These are phyloP conservation scores for Mustelus asterias DNA, from an alignment of 2,113 vertebrate species.

Conservation along the genomic window DNA sequence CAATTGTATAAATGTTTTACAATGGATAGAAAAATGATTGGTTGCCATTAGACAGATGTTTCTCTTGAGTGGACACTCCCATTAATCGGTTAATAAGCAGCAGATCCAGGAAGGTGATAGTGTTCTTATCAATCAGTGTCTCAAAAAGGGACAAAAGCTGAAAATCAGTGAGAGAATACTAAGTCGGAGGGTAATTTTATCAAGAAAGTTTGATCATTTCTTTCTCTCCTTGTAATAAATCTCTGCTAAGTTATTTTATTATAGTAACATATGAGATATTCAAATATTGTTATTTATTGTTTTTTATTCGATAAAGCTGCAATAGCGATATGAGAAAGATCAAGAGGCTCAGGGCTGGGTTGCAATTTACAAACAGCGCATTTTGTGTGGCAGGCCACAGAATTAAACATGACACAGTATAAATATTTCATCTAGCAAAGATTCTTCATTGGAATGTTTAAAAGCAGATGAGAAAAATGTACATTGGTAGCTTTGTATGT, in stretches of 20 bases:
- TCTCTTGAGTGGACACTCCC: not conserved
- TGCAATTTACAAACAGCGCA: not conserved
- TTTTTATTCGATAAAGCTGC: slow-evolving; percentile 19
- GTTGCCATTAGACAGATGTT: slow-evolving; percentile 12
- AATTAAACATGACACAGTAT: slow-evolving; percentile 33
- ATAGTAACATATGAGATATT: not conserved
- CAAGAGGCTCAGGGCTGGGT: not conserved
- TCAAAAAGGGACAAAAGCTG: slow-evolving; percentile 6
- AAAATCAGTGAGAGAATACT: slow-evolving; percentile 12
- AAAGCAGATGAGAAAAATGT: not conserved
- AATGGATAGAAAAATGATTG: slow-evolving; percentile 3
- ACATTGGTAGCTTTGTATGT: not conserved
- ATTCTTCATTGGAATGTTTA: slow-evolving; percentile 30
- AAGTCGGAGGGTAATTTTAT: not conserved
- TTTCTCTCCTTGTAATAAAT: slow-evolving; percentile 19
- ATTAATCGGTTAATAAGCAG: slow-evolving; percentile 20
- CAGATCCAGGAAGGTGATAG: not conserved
- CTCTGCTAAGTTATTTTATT: slow-evolving; percentile 36
- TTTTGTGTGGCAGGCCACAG: slow-evolving; percentile 30
- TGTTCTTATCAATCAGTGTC: not conserved
- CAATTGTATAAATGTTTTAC: not conserved
- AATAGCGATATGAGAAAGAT: not conserved
- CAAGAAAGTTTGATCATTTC: slow-evolving; percentile 26
- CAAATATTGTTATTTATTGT: slow-evolving; percentile 26
- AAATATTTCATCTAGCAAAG: slow-evolving; percentile 32